Percentiles rank a stretch among this genome's conserved stretches.
Evolutionary conservation across 2,888 invertebrate species (phyloP).

Genomic region (Agriopis aurantiaria): DNA sequence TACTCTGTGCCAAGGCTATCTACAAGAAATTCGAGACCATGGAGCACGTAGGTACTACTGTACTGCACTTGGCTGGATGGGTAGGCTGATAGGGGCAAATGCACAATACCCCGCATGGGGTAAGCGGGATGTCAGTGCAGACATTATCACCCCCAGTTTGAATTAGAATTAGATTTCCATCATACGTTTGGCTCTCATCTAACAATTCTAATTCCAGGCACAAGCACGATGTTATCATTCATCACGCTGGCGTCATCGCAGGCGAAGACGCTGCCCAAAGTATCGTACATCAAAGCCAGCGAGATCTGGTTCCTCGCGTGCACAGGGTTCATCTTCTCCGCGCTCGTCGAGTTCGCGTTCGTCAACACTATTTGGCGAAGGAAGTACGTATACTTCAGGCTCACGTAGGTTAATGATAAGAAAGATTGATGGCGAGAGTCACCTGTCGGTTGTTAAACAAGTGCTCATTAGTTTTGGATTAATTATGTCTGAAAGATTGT

Average conservation of each 20-base stretch:
- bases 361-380: slow-evolving; percentile 96
- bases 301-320: slow-evolving; percentile 96
- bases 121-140: too few species aligned
- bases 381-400: slow-evolving; percentile 85
- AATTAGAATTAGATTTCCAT: too few species aligned
- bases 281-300: slow-evolving; percentile 95
- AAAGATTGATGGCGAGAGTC: slow-evolving; percentile 5
- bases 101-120: too few species aligned
- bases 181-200: too few species aligned
- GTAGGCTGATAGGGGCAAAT: too few species aligned
- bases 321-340: slow-evolving; percentile 93
- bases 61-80: too few species aligned
- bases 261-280: slow-evolving; percentile 94
- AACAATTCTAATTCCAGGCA: slow-evolving; percentile 83
- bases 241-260: slow-evolving; percentile 95
- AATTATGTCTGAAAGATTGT: neutral
- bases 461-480: slow-evolving; percentile 1
- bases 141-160: too few species aligned
- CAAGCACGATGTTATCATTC: slow-evolving; percentile 94
- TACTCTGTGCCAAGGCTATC: too few species aligned
- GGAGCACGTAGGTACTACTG: too few species aligned
- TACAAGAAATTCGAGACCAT: too few species aligned
- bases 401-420: slow-evolving; percentile 3
- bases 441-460: slow-evolving; percentile 6
- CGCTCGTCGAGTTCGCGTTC: slow-evolving; percentile 95